A percentile compares a stretch with the other conserved stretches of the same genome.
Evolutionary conservation across 53 echinoderm and acorn worm genomes (phyloP).

Genomic region (Zoroaster sp.): DNA sequence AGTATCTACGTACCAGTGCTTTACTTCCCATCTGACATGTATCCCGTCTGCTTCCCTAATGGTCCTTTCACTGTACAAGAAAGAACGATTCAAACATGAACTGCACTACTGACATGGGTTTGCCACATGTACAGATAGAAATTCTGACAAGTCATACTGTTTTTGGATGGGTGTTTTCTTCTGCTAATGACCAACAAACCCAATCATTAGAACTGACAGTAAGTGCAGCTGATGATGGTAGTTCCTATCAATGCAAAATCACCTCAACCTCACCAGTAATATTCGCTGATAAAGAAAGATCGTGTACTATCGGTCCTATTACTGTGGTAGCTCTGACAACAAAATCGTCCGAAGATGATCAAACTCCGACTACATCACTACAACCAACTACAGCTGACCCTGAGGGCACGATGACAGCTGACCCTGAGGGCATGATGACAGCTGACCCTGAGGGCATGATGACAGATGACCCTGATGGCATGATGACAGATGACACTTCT

Average conservation of each 20-base stretch:
- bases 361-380: no score
- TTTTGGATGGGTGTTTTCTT: no score
- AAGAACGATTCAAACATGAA: not conserved
- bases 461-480: no score
- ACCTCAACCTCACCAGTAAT: not conserved
- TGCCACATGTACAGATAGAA: not conserved
- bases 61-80: slow-evolving; percentile 4
- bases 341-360: not conserved
- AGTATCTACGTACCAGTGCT: not conserved
- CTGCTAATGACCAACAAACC: not conserved
- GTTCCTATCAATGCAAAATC: not conserved
- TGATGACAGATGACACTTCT: no score
- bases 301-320: not conserved
- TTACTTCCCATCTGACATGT: slow-evolving; percentile 31
- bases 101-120: not conserved
- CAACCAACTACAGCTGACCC: no score
- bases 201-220: no score
- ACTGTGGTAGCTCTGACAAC: not conserved
- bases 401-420: no score
- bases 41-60: slow-evolving; percentile 6
- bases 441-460: no score
- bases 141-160: not conserved
- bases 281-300: not conserved
- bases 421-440: no score
- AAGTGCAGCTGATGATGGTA: not conserved